Percentiles rank a stretch among this genome's conserved stretches.
Conservation (phyloP, 2,888 invertebrate genomes). For the Chouioia cunea region DNA sequence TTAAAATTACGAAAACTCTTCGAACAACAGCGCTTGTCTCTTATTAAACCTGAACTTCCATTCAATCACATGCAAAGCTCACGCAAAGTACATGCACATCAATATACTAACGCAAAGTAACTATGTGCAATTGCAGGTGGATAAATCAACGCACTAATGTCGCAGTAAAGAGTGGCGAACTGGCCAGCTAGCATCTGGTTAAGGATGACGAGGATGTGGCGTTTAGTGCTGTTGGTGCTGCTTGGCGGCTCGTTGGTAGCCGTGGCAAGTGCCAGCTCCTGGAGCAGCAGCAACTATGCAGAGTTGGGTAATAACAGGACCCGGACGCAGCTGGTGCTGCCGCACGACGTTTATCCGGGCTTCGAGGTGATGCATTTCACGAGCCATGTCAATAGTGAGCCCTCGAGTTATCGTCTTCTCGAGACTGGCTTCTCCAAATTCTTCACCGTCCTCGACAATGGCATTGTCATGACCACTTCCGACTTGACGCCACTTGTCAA, state of each 20-base stretch:
- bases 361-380: slow-evolving; percentile 87
- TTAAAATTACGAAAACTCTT: too few relatives aligned
- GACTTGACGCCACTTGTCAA: slow-evolving; percentile 86
- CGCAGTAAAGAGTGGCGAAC: slow-evolving; percentile 57
- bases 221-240: slow-evolving; percentile 53
- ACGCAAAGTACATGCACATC: too few relatives aligned
- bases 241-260: slow-evolving; percentile 53
- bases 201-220: slow-evolving; percentile 60
- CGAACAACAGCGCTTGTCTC: too few relatives aligned
- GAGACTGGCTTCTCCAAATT: slow-evolving; percentile 87
- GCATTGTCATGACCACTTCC: slow-evolving; percentile 91
- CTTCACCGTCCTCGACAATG: slow-evolving; percentile 89
- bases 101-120: too few relatives aligned
- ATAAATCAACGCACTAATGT: slow-evolving; percentile 58
- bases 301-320: background rate
- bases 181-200: slow-evolving; percentile 40
- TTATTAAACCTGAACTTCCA: too few relatives aligned
- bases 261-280: slow-evolving; percentile 24
- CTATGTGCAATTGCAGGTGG: slow-evolving; percentile 46
- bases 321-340: slow-evolving; percentile 74
- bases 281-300: slow-evolving; percentile 16
- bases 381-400: slow-evolving; percentile 66
- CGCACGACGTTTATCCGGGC: slow-evolving; percentile 91
- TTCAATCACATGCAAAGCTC: too few relatives aligned
- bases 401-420: slow-evolving; percentile 75